Conservation (phyloP, 2,888 invertebrate genomes). For the Asteroscopus sphinx region DNA sequence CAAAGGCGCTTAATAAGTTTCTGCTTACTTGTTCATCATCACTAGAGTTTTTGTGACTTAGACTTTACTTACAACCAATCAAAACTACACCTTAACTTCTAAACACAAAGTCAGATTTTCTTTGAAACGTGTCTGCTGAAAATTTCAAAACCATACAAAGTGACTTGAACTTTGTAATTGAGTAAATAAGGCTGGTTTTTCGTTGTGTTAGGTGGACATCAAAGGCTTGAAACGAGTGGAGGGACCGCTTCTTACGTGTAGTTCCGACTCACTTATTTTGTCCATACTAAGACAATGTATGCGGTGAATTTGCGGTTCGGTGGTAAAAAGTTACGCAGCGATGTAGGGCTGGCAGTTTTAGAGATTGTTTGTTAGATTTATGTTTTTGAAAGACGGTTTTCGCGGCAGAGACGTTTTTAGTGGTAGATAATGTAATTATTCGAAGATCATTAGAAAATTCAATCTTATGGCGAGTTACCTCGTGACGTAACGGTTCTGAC, state of each 20-base stretch:
- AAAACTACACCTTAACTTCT: conserved; percentile 49
- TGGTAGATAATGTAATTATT: too few relatives aligned
- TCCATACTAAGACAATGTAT: conserved; percentile 86
- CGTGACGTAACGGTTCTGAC: too few relatives aligned
- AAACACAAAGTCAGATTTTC: conserved; percentile 11
- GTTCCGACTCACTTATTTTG: conserved; percentile 85
- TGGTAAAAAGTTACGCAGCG: conserved; percentile 73
- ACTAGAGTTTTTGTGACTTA: conserved; percentile 71
- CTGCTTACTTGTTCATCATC: conserved; percentile 84
- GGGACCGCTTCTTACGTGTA: conserved; percentile 77
- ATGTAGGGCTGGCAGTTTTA: conserved; percentile 65
- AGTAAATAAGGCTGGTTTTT: conserved; percentile 50
- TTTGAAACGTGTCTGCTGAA: conserved; percentile 9
- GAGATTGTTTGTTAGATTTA: too few relatives aligned
- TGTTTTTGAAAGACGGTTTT: too few relatives aligned
- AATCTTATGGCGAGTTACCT: too few relatives aligned
- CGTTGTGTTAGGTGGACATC: conserved; percentile 58
- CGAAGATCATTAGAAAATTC: too few relatives aligned
- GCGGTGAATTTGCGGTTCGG: conserved; percentile 76
- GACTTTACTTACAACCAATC: conserved; percentile 25
- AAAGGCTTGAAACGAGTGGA: conserved; percentile 72
- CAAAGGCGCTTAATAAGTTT: conserved; percentile 83
- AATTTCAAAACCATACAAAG: conserved; percentile 10
- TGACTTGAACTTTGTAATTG: conserved; percentile 34
- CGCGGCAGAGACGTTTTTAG: too few relatives aligned